These are phyloP conservation scores for Fragum fragum DNA, from an alignment of 2,888 invertebrate genomes.

Conservation along the genomic window DNA sequence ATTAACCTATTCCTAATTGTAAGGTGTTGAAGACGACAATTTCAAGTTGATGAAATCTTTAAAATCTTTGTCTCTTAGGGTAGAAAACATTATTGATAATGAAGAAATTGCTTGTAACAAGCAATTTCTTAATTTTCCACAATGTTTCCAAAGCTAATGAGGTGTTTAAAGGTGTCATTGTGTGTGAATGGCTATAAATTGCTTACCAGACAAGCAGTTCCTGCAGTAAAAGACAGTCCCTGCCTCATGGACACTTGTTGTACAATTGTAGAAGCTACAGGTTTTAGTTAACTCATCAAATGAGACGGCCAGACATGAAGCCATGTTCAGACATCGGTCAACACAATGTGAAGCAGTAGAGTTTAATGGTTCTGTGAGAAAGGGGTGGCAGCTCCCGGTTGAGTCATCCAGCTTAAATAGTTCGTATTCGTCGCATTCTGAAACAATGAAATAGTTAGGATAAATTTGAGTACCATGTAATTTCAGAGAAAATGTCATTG, in stretches of 20 bases:
- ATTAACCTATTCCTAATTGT: not conserved
- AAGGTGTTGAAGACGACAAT: no score
- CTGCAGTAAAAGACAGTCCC: not conserved
- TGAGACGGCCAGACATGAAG: not conserved
- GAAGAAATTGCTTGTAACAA: no score
- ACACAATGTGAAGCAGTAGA: not conserved
- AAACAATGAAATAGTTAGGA: not conserved
- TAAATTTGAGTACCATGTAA: no score
- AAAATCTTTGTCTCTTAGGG: no score
- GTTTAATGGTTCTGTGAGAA: not conserved
- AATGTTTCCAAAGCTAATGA: no score
- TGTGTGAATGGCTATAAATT: not conserved
- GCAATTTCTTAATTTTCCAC: no score
- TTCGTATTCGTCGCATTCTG: conserved; percentile 16
- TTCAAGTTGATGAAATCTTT: no score
- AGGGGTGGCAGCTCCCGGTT: not conserved
- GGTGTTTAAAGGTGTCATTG: no score
- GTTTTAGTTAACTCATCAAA: not conserved
- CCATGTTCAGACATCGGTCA: conserved; percentile 1
- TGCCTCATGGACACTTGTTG: not conserved
- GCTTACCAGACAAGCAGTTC: conserved; percentile 8
- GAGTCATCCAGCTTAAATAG: not conserved
- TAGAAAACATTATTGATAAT: no score
- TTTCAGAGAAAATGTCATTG: no score
- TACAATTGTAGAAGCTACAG: conserved; percentile 3